Evolutionary conservation across 2,888 invertebrate genomes (phyloP).

Genomic region (Idaea dimidiata): DNA sequence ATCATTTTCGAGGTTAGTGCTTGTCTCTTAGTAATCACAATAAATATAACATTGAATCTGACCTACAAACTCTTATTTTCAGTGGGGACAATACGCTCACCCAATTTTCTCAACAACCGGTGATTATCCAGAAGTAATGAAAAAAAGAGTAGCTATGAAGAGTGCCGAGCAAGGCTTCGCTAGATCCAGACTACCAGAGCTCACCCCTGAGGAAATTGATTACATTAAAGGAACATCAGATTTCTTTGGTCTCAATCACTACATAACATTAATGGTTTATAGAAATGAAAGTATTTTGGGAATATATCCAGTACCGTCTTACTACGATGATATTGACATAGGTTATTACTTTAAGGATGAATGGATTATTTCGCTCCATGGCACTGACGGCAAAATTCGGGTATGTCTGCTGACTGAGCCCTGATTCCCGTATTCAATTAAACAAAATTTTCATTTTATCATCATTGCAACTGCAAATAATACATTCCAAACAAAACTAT

Average conservation of each 20-base stretch:
- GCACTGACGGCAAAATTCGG: too few relatives aligned
- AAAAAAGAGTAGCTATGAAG: constrained; percentile 72
- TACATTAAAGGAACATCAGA: constrained; percentile 81
- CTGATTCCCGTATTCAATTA: too few relatives aligned
- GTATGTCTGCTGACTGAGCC: too few relatives aligned
- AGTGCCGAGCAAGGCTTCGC: constrained; percentile 80
- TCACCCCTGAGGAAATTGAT: constrained; percentile 81
- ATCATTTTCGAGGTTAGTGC: constrained; percentile 67
- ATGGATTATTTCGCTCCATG: constrained; percentile 14
- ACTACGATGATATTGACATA: constrained; percentile 37
- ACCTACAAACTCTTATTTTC: constrained; percentile 31
- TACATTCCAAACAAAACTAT: too few relatives aligned
- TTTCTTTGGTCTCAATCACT: constrained; percentile 86
- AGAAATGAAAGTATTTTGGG: constrained; percentile 39
- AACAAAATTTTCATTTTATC: too few relatives aligned
- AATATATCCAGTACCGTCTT: constrained; percentile 35
- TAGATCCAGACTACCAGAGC: constrained; percentile 79
- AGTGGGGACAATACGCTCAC: constrained; percentile 80
- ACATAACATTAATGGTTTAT: constrained; percentile 74
- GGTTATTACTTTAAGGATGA: constrained; percentile 12
- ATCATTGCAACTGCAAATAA: too few relatives aligned
- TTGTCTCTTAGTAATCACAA: neutral
- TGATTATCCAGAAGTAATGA: constrained; percentile 82
- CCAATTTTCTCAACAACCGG: constrained; percentile 82
- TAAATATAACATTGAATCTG: neutral